Evolutionary conservation across 2,113 vertebrate genomes (phyloP).

Genomic region (Phasianus colchicus): DNA sequence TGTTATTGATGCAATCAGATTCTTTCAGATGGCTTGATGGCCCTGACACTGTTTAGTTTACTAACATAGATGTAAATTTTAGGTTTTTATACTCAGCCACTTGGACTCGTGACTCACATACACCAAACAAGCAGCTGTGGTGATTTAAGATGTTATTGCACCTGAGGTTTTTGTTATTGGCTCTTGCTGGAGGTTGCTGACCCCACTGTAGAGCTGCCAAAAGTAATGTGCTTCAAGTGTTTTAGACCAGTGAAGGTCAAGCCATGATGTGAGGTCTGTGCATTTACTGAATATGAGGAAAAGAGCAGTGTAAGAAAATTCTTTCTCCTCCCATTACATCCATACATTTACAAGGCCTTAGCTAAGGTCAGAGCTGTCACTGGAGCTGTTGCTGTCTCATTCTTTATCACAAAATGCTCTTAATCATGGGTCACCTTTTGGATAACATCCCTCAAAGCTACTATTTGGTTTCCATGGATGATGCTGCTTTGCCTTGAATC

Average conservation of each 20-base stretch:
- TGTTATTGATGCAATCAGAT: constrained; percentile 1
- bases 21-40: constrained; percentile 53
- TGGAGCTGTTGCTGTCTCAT: not conserved
- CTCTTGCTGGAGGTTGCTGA: constrained; percentile 50
- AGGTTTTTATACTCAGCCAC: constrained; percentile 31
- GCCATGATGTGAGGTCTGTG: constrained; percentile 1
- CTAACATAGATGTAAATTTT: constrained; percentile 56
- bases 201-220: constrained; percentile 37
- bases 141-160: constrained; percentile 71
- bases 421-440: not conserved
- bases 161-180: constrained; percentile 69
- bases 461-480: not conserved
- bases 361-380: not conserved
- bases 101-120: constrained; percentile 30
- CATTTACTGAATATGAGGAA: not conserved
- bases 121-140: constrained; percentile 46
- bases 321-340: not conserved
- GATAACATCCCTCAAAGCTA: not conserved
- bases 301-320: not conserved
- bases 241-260: constrained; percentile 40
- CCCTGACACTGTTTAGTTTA: constrained; percentile 50
- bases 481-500: not conserved
- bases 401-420: not conserved
- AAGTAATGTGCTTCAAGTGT: constrained; percentile 51
- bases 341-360: not conserved